Evolutionary conservation across 2,113 vertebrate genomes (phyloP).

Genomic region (Notothenia rossii): DNA sequence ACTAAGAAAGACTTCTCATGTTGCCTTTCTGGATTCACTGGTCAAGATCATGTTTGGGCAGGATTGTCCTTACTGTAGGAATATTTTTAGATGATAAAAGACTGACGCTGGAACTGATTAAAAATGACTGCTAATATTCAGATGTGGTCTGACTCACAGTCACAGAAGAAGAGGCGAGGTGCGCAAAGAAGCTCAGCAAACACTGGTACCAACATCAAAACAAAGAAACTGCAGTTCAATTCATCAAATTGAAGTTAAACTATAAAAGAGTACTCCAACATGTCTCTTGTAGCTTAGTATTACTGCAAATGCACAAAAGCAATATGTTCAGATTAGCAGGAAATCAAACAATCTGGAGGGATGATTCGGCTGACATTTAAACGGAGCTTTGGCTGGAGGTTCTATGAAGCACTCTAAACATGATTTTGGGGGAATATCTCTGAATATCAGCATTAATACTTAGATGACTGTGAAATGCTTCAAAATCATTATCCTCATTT

Average conservation of each 20-base stretch:
- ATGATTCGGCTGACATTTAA: constrained; percentile 60
- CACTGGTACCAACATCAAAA: background rate
- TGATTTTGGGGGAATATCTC: constrained; percentile 44
- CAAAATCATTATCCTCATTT: constrained; percentile 70
- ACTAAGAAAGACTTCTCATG: background rate
- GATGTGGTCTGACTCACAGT: background rate
- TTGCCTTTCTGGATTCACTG: background rate
- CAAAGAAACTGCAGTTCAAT: background rate
- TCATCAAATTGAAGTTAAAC: background rate
- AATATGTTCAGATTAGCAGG: constrained; percentile 30
- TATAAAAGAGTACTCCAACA: too few relatives aligned
- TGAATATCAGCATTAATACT: constrained; percentile 64
- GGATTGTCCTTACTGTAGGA: background rate
- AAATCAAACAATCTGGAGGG: constrained; percentile 37
- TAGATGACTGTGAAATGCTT: constrained; percentile 59
- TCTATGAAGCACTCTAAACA: constrained; percentile 59
- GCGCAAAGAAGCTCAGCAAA: background rate
- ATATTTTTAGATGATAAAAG: background rate
- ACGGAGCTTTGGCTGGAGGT: constrained; percentile 67
- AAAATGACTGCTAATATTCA: background rate
- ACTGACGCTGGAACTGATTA: background rate
- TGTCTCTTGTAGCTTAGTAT: background rate
- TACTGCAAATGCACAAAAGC: constrained; percentile 28
- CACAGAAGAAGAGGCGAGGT: background rate
- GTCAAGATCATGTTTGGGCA: constrained; percentile 24